Conservation (phyloP, 2,797 vertebrate species). For the Phoxinus dragarum region DNA sequence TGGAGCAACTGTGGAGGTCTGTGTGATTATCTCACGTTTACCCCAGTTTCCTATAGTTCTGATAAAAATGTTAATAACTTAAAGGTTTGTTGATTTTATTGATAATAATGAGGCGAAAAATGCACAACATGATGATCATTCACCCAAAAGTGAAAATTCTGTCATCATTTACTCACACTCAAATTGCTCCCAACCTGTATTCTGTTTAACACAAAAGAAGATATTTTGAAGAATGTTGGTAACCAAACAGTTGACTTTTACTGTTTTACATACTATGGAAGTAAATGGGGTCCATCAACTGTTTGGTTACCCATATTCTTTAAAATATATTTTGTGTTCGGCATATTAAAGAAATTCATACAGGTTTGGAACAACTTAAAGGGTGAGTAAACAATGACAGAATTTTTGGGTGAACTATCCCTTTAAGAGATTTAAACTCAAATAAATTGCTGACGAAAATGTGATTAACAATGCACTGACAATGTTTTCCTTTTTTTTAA, state of each 20-base stretch:
- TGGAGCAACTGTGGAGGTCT: conserved; percentile 46
- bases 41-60: neutral
- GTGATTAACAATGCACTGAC: neutral
- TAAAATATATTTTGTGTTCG: too few relatives aligned
- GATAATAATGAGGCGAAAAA: neutral
- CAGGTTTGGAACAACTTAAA: too few relatives aligned
- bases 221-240: neutral
- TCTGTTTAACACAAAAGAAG: neutral
- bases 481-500: neutral
- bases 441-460: neutral
- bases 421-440: neutral
- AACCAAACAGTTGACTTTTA: neutral
- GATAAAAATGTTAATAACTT: neutral
- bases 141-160: neutral
- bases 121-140: neutral
- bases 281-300: too few relatives aligned
- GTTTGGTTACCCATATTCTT: too few relatives aligned
- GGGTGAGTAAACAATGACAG: too few relatives aligned
- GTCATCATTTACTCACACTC: neutral
- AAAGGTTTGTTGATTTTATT: neutral
- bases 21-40: conserved; percentile 36
- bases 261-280: too few relatives aligned
- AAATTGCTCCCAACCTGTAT: neutral
- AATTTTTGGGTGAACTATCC: too few relatives aligned
- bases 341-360: too few relatives aligned